A percentile compares a stretch with the other conserved stretches of the same genome.
phyloP scores from a whole-genome alignment of 2,888 invertebrate genomes.

The Drosophila eohydei region DNA sequence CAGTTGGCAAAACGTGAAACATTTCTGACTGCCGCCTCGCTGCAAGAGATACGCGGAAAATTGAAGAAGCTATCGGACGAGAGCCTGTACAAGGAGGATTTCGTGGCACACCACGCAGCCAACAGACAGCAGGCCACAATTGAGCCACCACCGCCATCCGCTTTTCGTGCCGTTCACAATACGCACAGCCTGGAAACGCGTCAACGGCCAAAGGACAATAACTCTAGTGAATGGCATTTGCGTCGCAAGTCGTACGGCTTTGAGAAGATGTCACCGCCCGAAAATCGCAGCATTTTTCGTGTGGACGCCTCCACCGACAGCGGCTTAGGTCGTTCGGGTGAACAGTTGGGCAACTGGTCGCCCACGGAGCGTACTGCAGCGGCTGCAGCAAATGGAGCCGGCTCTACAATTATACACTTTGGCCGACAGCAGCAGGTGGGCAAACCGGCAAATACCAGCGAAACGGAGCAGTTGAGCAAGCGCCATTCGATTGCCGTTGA shows the following conservation, averaged over 20 bases:
- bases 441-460: slow-evolving; percentile 30
- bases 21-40: slow-evolving; percentile 87
- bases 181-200: slow-evolving; percentile 83
- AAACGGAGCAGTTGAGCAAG: slow-evolving; percentile 81
- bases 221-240: slow-evolving; percentile 88
- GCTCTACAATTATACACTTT: slow-evolving; percentile 83
- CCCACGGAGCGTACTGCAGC: slow-evolving; percentile 74
- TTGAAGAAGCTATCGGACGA: slow-evolving; percentile 86
- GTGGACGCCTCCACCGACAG: slow-evolving; percentile 92
- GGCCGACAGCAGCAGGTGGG: slow-evolving; percentile 59
- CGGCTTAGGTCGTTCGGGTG: slow-evolving; percentile 90
- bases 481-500: slow-evolving; percentile 87
- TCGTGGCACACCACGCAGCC: slow-evolving; percentile 64
- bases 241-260: slow-evolving; percentile 92
- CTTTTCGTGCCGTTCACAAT: slow-evolving; percentile 68
- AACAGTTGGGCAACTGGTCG: slow-evolving; percentile 87
- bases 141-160: slow-evolving; percentile 42
- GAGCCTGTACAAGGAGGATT: slow-evolving; percentile 85
- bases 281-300: slow-evolving; percentile 83
- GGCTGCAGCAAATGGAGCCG: slow-evolving; percentile 43
- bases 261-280: slow-evolving; percentile 86
- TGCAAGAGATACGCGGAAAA: slow-evolving; percentile 87
- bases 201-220: slow-evolving; percentile 82
- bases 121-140: slow-evolving; percentile 29
- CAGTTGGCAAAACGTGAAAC: slow-evolving; percentile 67